Base-by-base conservation (phyloP, 2,113 vertebrate species). In the Gasterosteus nipponicus region DNA sequence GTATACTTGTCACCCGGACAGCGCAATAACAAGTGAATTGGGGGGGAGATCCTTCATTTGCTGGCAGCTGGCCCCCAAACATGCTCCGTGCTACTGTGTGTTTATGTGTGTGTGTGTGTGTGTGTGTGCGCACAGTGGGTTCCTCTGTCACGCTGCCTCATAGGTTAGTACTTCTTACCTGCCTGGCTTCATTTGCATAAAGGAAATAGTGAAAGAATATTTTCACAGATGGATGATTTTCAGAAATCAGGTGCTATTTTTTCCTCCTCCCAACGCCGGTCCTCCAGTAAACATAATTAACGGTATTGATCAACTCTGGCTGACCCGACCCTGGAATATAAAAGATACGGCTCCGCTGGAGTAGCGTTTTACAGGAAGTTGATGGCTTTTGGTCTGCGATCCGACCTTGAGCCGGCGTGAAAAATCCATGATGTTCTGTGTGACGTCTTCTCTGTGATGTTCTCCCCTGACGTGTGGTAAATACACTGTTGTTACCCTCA, bases 1-100 rank as follows among this genome's bases (percentile, higher is more conserved):
- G 94, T 95, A 95, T 93, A 95, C 94, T 94, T 95, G 94, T 95
- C 94, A 95, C 91, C 89, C 89, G 88, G 94, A 95, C 94, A 95
- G 94, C 92, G 93, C 93, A 92, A 94, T 95, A 95, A 95, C 94
- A 94, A 95, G 93, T 94, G 94, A 94, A 95, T 93, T 89, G 92
- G 91, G 90, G 77, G 49, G 89, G 91, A 93, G 91, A 95, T 95
- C 85, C 91, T 92, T 95, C 93, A 95, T 91, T 85, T 77, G 61
- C 59, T 93, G 93, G 92, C 93, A 94, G 91, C 84, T 90, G 87
- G 89, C 87, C 90, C 87, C 87, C 89, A 91, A 92, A 88, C 85
- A 79, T 83, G 74, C 80, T 76, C 29, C 67, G 73, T 81, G 64
- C 41, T 41, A 19, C 22, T 67, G 38, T 69, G 69, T 82, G 73